Conservation (phyloP, 2,888 invertebrate species). For the Calliphora vomitoria region DNA sequence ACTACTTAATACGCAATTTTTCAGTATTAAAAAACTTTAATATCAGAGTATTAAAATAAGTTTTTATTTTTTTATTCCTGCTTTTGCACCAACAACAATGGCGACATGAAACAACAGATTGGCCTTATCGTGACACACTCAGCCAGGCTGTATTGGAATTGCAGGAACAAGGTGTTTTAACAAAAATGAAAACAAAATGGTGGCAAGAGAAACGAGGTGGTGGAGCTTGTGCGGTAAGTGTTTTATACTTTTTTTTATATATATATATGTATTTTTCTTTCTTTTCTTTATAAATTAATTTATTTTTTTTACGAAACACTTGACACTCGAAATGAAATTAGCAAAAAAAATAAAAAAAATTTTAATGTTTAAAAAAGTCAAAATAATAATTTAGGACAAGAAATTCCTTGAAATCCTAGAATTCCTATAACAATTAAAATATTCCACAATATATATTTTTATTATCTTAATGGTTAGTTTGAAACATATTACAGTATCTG, state of each 20-base stretch:
- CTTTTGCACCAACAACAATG: slow-evolving; percentile 39
- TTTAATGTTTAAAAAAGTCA: too few relatives aligned
- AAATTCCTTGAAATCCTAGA: too few relatives aligned
- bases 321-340: not conserved
- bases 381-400: too few relatives aligned
- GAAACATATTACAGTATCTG: too few relatives aligned
- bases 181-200: slow-evolving; percentile 93
- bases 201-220: slow-evolving; percentile 94
- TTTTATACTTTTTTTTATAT: slow-evolving; percentile 20
- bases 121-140: slow-evolving; percentile 89
- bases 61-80: not conserved
- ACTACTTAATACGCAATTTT: not conserved
- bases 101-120: slow-evolving; percentile 79
- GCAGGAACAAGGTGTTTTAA: slow-evolving; percentile 93
- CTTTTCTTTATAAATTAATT: not conserved
- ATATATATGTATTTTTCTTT: too few relatives aligned
- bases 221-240: slow-evolving; percentile 88
- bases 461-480: too few relatives aligned
- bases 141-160: slow-evolving; percentile 93
- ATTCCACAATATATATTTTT: too few relatives aligned
- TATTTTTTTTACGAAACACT: slow-evolving; percentile 31
- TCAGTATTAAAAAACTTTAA: slow-evolving; percentile 41
- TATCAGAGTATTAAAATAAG: slow-evolving; percentile 8
- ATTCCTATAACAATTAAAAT: too few relatives aligned
- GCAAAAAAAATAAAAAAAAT: too few relatives aligned